Percentiles rank a stretch among this genome's conserved stretches.
phyloP scores from a whole-genome alignment of 2,113 vertebrate genomes.

The Heptranchias perlo region DNA sequence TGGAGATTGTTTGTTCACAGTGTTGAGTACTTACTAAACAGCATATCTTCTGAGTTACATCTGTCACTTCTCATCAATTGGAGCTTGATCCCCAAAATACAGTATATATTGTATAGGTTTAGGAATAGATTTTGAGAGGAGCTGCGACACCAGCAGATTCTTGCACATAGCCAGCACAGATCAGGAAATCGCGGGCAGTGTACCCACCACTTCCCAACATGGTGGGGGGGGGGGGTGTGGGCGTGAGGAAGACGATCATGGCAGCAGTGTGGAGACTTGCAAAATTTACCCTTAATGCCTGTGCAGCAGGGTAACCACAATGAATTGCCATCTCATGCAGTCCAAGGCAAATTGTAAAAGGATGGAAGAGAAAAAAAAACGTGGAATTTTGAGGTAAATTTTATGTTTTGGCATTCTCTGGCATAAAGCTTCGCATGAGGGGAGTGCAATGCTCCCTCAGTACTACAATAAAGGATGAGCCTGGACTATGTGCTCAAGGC shows the following conservation, averaged over 20 bases:
- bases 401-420: no score
- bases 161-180: background rate
- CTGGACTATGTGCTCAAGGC: no score
- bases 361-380: no score
- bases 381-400: no score
- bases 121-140: background rate
- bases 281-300: background rate
- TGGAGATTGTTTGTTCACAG: background rate
- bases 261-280: no score
- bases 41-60: background rate
- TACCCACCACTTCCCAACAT: background rate
- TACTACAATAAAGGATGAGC: background rate
- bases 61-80: background rate
- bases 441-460: background rate
- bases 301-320: background rate
- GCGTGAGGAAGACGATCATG: no score
- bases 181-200: background rate
- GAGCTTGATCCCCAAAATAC: background rate
- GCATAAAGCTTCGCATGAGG: background rate
- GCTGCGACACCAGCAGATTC: background rate
- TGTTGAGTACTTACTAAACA: background rate
- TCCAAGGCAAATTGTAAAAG: no score
- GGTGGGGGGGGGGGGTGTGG: no score
- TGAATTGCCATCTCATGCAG: background rate
- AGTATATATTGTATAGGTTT: no score